A percentile compares a stretch with the other conserved stretches of the same genome.
Conservation (phyloP, 2,797 vertebrate genomes). For the Petrocephalus sullivani region DNA sequence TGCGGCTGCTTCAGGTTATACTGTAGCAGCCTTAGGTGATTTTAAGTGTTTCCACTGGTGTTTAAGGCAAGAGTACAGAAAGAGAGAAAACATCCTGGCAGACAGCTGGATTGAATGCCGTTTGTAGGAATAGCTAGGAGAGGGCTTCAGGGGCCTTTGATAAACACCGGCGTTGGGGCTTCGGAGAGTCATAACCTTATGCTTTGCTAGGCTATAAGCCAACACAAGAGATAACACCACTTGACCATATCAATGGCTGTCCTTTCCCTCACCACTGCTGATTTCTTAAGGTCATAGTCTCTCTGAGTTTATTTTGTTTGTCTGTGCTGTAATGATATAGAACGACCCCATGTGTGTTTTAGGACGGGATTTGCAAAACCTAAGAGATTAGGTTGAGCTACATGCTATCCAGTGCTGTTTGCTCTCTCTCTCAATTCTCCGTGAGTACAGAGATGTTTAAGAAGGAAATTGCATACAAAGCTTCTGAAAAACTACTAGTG, state of each 20-base stretch:
- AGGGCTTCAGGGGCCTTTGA: neutral
- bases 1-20: too few relatives aligned
- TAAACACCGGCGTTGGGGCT: neutral
- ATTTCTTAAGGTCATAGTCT: neutral
- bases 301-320: neutral
- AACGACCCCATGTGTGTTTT: conserved; percentile 38
- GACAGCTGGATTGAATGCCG: neutral
- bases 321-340: conserved; percentile 21
- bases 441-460: conserved; percentile 18
- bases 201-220: neutral
- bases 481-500: neutral
- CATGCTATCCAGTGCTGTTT: conserved; percentile 38
- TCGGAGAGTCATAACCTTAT: neutral
- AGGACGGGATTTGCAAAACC: conserved; percentile 41
- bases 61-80: neutral
- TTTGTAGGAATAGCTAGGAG: neutral
- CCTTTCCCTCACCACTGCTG: neutral
- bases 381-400: conserved; percentile 45
- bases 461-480: neutral
- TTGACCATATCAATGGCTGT: neutral
- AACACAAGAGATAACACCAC: neutral
- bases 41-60: neutral
- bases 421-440: conserved; percentile 32
- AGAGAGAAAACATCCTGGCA: neutral
- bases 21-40: neutral